Evolutionary conservation across 2,888 invertebrate species (phyloP).

Genomic region (Dryobotodes eremita): DNA sequence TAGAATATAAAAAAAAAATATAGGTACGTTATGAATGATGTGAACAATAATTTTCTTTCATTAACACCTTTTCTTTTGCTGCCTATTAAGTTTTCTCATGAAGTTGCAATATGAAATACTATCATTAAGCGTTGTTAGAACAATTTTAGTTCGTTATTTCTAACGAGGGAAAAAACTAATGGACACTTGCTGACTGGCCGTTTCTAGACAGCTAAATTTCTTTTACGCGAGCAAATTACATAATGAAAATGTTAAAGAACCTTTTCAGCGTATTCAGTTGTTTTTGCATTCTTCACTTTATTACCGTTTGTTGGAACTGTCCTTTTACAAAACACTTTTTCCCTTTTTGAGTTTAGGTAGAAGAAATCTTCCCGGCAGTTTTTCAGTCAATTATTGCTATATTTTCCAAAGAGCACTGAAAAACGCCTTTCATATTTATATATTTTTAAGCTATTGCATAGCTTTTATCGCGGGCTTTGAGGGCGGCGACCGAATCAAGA

Average conservation of each 20-base stretch:
- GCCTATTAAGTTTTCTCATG: slow-evolving; percentile 24
- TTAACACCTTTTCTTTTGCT: background rate
- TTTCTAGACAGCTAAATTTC: slow-evolving; percentile 47
- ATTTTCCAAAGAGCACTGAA: background rate
- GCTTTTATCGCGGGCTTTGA: too few species aligned
- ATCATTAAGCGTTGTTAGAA: slow-evolving; percentile 47
- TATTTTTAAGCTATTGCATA: too few species aligned
- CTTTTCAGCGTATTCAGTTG: slow-evolving; percentile 20
- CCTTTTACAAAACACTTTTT: background rate
- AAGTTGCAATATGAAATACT: slow-evolving; percentile 34
- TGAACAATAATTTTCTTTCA: background rate
- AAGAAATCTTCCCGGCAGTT: background rate
- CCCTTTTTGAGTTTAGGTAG: background rate
- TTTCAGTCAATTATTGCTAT: too few species aligned
- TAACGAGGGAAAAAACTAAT: slow-evolving; percentile 54
- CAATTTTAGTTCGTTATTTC: slow-evolving; percentile 51
- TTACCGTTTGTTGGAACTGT: background rate
- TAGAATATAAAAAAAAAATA: background rate
- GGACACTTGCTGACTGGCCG: slow-evolving; percentile 60
- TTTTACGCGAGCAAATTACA: slow-evolving; percentile 46
- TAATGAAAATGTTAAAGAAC: slow-evolving; percentile 46
- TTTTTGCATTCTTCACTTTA: slow-evolving; percentile 6
- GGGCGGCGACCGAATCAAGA: too few species aligned
- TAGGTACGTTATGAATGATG: too few species aligned
- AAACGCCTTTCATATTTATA: background rate